These are phyloP conservation scores for Cephus pulcher DNA, from an alignment of 2,888 invertebrate species.

Conservation along the genomic window DNA sequence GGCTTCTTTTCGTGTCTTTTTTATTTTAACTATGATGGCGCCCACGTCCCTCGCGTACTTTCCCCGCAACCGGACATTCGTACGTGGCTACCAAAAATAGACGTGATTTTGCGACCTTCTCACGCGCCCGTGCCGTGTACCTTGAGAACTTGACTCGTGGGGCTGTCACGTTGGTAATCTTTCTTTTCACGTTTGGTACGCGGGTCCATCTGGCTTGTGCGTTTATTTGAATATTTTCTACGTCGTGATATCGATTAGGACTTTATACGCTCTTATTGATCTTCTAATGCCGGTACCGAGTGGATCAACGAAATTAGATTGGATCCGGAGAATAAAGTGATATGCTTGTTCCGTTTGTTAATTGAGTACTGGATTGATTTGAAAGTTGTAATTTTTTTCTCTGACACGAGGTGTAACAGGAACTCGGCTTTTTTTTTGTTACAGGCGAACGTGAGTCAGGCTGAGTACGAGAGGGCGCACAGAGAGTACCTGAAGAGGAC, in stretches of 20 bases:
- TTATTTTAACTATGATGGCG: conserved; percentile 3
- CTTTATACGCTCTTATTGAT: background rate
- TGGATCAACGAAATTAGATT: background rate
- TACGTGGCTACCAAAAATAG: background rate
- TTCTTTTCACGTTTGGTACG: background rate
- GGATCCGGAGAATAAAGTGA: background rate
- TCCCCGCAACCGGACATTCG: background rate
- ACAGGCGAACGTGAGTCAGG: conserved; percentile 76
- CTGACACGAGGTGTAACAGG: background rate
- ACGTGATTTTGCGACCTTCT: background rate
- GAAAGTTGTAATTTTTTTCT: background rate
- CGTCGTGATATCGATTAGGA: background rate
- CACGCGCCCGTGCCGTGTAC: background rate
- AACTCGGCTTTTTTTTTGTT: background rate
- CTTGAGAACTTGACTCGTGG: background rate
- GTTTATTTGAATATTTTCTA: background rate
- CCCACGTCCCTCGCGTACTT: background rate
- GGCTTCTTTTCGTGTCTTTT: conserved; percentile 5
- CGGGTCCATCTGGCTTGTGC: background rate
- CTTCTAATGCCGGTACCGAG: background rate
- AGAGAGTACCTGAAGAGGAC: conserved; percentile 69
- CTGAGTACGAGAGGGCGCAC: conserved; percentile 74
- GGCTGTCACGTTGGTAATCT: background rate
- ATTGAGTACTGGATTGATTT: background rate
- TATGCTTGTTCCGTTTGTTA: background rate